A percentile compares a stretch with the other conserved stretches of the same genome.
Evolutionary conservation across 2,113 vertebrate species (phyloP).

Genomic region (Xenopus borealis): DNA sequence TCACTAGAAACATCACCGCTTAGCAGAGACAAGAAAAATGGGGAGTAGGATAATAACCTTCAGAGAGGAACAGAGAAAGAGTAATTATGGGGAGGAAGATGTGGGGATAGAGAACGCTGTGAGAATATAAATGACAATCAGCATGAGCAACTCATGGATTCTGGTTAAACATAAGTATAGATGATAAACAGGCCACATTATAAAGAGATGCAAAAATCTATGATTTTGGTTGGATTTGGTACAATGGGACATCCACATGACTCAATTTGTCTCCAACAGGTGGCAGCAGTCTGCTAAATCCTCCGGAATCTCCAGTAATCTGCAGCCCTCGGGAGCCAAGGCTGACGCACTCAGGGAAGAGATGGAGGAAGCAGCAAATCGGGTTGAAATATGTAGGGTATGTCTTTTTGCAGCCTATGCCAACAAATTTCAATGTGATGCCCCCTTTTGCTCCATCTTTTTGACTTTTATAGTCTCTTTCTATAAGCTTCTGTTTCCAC

Average conservation of each 20-base stretch:
- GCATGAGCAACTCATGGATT: background rate
- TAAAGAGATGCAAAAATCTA: background rate
- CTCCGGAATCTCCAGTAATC: conserved; percentile 84
- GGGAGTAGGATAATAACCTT: background rate
- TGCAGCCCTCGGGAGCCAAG: conserved; percentile 88
- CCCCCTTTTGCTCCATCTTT: too few species aligned
- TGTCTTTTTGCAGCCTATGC: background rate
- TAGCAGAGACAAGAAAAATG: background rate
- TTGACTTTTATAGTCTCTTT: too few species aligned
- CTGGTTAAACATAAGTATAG: background rate
- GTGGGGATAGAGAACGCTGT: background rate
- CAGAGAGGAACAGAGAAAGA: background rate
- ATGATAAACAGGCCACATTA: background rate
- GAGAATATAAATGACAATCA: background rate
- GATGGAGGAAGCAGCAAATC: conserved; percentile 97
- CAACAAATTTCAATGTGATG: too few species aligned
- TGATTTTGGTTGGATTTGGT: too few species aligned
- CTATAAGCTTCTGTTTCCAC: too few species aligned
- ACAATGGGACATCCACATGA: too few species aligned
- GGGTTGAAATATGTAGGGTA: conserved; percentile 98
- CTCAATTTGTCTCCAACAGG: conserved; percentile 58
- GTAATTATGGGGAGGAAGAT: background rate
- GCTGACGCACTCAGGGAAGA: conserved; percentile 93
- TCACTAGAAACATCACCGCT: background rate
- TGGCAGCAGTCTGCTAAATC: conserved; percentile 96